Evolutionary conservation across 2,888 invertebrate species (phyloP), one percentile per base, ranked within the genome.

Genomic region (Cerceris ruficornis): DNA sequence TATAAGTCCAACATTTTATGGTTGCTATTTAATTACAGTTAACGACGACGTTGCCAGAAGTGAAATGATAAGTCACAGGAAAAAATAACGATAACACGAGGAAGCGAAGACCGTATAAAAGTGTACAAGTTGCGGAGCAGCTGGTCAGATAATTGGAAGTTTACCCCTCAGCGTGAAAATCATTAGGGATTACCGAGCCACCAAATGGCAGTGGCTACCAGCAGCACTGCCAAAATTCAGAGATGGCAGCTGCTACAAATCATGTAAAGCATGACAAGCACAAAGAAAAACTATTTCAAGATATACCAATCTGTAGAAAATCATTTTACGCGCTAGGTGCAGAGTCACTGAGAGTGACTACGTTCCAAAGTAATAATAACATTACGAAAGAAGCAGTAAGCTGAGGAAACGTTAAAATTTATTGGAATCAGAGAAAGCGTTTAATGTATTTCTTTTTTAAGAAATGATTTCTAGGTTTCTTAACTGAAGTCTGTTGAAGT

Each of bases 171-270:
- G 39, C 49, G 49, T 11, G 58, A 58, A 7, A 39, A 58, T 67
- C 46, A 67, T 67, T 57, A 13, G 9, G 57, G 65, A 65, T 54
- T 65, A 54, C 50, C 13, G 50, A n/a, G 2, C 1, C n/a, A 61
- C 46, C 14, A 46, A 49, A 61, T n/a, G 50, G 50, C n/a, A 0
- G 50, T 50, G n/a, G 0, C 13, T 50, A 11, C 9, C n/a, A 50
- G 5, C 7, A 50, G n/a, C 50, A 50, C n/a, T n/a, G 2, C 50
- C n/a, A 50, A n/a, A 50, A 50, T 50, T 50, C 9, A 11, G 46
- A 6, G 11, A 8, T 11, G 46, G 8, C 46, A 11, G 46, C 11
- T 8, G 46, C 46, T 11, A 11, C 8, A 46, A 11, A 46, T 46
- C 8, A 46, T 11, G 9, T 8, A 46, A 46, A 46, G 11, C 11